phyloP scores from a whole-genome alignment of 2,113 vertebrate genomes.

The Lepus europaeus region DNA sequence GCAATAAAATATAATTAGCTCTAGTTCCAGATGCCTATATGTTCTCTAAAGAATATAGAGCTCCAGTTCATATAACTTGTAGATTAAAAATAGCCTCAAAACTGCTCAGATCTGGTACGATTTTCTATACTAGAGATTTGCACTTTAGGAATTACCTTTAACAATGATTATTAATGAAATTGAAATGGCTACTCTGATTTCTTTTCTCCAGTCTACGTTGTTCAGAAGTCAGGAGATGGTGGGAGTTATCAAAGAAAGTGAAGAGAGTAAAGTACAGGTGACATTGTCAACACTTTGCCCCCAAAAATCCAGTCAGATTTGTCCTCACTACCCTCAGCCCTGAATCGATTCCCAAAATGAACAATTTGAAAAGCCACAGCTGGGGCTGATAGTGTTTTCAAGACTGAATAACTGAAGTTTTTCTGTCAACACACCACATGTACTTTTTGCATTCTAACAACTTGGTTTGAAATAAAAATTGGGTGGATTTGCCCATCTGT shows the following conservation, averaged over 20 bases:
- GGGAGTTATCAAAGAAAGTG: background rate
- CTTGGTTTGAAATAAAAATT: background rate
- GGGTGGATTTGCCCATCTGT: background rate
- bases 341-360: background rate
- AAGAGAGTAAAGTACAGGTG: conserved; percentile 33
- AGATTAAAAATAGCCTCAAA: conserved; percentile 48
- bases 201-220: background rate
- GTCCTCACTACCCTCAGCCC: background rate
- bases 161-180: background rate
- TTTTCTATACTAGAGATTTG: background rate
- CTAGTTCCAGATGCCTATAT: background rate
- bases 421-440: background rate
- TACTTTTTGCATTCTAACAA: conserved; percentile 16
- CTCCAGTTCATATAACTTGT: background rate
- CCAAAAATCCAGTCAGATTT: background rate
- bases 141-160: background rate
- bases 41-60: background rate
- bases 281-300: background rate
- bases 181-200: background rate
- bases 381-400: background rate
- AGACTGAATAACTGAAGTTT: background rate
- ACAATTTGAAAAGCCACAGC: background rate
- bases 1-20: conserved; percentile 25
- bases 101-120: background rate
- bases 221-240: background rate